Conservation (phyloP, 2,113 vertebrate genomes). For the Sceloporus undulatus region DNA sequence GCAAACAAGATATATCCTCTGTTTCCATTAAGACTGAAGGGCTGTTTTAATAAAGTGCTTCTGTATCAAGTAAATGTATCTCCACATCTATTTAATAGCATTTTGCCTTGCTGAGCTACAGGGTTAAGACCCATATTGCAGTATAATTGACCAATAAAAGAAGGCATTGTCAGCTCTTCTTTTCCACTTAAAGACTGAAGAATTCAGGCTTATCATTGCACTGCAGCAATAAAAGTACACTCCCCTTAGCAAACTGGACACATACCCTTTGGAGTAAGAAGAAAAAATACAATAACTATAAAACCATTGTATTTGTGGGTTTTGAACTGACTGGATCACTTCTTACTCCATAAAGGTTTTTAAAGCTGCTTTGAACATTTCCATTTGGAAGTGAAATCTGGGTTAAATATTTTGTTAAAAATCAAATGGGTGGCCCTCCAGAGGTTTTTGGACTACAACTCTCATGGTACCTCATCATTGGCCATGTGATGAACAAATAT, state of each 20-base stretch:
- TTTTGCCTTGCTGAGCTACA: constrained; percentile 6
- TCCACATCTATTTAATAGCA: constrained; percentile 4
- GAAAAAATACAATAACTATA: neutral
- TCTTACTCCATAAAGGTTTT: neutral
- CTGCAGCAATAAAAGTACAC: neutral
- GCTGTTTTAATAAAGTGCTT: constrained; percentile 5
- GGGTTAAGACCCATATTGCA: constrained; percentile 16
- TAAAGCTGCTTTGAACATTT: neutral
- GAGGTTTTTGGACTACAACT: too few species aligned
- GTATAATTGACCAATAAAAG: neutral
- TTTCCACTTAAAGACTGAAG: constrained; percentile 31
- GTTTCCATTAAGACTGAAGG: neutral
- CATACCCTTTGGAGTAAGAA: neutral
- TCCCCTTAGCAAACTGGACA: constrained; percentile 25
- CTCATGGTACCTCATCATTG: too few species aligned
- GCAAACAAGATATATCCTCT: neutral
- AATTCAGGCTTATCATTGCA: constrained; percentile 3
- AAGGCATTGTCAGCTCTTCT: neutral
- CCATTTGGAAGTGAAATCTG: neutral
- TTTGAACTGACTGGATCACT: neutral
- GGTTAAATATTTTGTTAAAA: neutral
- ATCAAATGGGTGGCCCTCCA: neutral
- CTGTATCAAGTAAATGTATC: neutral
- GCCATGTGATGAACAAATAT: too few species aligned
- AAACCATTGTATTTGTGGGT: neutral